Conservation (phyloP, 2,797 vertebrate species). For the Fringilla coelebs region DNA sequence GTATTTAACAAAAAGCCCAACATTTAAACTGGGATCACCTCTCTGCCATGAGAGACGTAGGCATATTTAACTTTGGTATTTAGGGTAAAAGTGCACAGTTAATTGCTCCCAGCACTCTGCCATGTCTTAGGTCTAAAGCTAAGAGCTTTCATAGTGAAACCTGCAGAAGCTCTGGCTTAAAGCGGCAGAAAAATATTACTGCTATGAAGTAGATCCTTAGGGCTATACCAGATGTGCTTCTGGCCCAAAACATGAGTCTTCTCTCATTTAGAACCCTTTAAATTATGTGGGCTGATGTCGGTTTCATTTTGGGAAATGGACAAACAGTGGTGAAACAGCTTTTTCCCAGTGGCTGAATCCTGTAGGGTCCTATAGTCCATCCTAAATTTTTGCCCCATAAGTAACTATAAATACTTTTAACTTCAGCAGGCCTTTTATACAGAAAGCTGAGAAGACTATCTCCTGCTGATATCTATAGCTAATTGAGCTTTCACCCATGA, state of each 20-base stretch:
- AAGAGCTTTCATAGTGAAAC: background rate
- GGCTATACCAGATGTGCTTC: slow-evolving; percentile 7
- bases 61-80: background rate
- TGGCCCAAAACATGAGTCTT: background rate
- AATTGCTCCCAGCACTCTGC: background rate
- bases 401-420: background rate
- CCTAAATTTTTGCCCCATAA: background rate
- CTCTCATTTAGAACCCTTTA: slow-evolving; percentile 5
- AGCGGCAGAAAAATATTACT: slow-evolving; percentile 11
- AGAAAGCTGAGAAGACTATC: background rate
- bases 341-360: background rate
- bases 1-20: background rate
- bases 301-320: background rate
- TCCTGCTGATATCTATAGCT: background rate
- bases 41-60: background rate
- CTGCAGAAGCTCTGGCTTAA: background rate
- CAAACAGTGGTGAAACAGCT: background rate
- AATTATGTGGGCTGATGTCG: background rate
- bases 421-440: background rate
- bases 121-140: background rate
- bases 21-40: background rate
- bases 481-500: background rate
- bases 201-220: background rate
- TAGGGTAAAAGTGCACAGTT: background rate
- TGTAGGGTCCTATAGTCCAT: background rate